These are phyloP conservation scores for Hexactinellida sp. DNA, from an alignment of 37 sponge, comb jelly and placozoan species.

Conservation along the genomic window DNA sequence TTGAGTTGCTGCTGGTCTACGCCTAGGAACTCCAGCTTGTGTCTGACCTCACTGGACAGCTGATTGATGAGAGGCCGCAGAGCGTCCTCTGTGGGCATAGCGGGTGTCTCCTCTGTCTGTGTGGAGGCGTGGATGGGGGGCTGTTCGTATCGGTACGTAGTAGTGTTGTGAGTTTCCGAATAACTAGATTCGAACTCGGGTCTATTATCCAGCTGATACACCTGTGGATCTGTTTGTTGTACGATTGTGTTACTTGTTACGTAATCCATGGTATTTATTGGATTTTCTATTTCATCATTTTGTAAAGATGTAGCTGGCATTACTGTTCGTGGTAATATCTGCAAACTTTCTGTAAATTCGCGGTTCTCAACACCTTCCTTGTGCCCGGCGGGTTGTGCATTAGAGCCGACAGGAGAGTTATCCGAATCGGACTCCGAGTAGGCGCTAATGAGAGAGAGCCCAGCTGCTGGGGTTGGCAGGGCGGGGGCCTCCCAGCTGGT, in stretches of 20 bases:
- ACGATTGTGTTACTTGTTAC: neutral
- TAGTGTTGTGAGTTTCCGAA: neutral
- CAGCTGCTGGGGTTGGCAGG: neutral
- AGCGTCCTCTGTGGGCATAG: neutral
- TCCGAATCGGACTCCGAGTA: neutral
- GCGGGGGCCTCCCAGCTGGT: neutral
- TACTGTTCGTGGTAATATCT: neutral
- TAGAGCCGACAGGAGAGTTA: neutral
- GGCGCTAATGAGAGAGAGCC: neutral
- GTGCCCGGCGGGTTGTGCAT: neutral
- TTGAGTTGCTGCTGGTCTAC: neutral
- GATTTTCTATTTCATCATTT: neutral
- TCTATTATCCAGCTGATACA: neutral
- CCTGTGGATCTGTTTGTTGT: neutral
- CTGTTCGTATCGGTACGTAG: no score
- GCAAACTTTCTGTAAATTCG: neutral
- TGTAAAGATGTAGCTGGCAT: no score
- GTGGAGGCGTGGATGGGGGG: neutral
- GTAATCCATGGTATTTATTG: neutral
- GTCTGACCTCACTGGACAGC: neutral
- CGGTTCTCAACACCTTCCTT: neutral
- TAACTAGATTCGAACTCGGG: neutral
- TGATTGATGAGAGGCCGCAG: neutral
- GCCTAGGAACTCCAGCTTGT: neutral
- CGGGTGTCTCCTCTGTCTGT: neutral